Conservation (phyloP, 1,140 invertebrate species). For the Sitodiplosis mosellana region DNA sequence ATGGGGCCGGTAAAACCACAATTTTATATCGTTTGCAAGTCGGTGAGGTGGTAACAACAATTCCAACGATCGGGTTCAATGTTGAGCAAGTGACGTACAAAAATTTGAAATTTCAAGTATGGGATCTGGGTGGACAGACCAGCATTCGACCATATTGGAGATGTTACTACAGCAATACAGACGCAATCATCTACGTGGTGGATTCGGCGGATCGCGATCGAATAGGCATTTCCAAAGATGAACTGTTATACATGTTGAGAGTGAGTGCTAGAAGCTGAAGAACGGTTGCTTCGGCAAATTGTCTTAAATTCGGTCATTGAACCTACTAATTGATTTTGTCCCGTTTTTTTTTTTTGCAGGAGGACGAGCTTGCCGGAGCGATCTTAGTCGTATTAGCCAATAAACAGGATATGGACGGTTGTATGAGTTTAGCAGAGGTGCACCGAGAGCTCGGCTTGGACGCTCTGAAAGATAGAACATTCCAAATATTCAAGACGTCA, state of each 20-base stretch:
- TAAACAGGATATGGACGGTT: constrained; percentile 97
- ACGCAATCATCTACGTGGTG: constrained; percentile 99
- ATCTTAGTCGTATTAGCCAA: constrained; percentile 96
- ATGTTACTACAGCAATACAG: constrained; percentile 99
- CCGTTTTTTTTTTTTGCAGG: constrained; percentile 34
- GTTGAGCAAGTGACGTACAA: constrained; percentile 94
- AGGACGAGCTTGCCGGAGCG: constrained; percentile 91
- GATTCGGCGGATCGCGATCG: constrained; percentile 96
- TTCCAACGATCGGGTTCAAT: constrained; percentile 93
- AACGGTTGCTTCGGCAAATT: no score
- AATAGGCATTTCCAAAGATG: constrained; percentile 98
- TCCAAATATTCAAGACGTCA: constrained; percentile 99
- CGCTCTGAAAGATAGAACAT: constrained; percentile 87
- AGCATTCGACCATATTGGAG: constrained; percentile 96
- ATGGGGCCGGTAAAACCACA: constrained; percentile 97
- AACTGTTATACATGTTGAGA: constrained; percentile 90
- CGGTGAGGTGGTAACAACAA: constrained; percentile 97
- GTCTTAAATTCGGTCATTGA: not conserved
- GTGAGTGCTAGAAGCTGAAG: no score
- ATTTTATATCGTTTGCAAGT: constrained; percentile 97
- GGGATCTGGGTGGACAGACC: constrained; percentile 97
- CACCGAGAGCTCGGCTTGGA: constrained; percentile 91
- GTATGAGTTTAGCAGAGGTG: constrained; percentile 89
- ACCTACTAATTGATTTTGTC: not conserved
- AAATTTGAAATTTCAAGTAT: constrained; percentile 93